These are phyloP conservation scores for Leguminivora glycinivorella DNA, from an alignment of 1,140 invertebrate species.

Conservation along the genomic window DNA sequence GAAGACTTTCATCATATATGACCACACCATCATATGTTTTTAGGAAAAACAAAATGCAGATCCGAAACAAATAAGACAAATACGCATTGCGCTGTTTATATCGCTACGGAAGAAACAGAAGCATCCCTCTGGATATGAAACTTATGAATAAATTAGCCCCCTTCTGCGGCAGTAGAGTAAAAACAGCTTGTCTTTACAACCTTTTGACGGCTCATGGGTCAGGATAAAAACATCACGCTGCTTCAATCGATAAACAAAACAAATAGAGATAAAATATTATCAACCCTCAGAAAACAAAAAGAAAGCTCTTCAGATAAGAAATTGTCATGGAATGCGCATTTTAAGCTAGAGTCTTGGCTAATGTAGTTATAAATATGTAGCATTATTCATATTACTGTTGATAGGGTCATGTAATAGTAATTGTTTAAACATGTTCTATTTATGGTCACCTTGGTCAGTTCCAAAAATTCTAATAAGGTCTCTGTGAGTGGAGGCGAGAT, in stretches of 20 bases:
- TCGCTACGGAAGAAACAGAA: neutral
- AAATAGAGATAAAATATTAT: slow-evolving; percentile 8
- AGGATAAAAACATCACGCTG: neutral
- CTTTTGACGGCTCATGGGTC: neutral
- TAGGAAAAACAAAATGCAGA: neutral
- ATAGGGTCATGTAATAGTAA: too few species aligned
- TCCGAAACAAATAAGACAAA: neutral
- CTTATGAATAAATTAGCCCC: neutral
- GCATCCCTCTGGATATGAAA: neutral
- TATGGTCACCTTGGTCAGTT: too few species aligned
- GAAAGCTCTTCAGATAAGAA: neutral
- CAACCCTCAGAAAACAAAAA: slow-evolving; percentile 1
- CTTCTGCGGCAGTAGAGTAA: neutral
- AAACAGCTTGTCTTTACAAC: neutral
- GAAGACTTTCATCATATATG: neutral
- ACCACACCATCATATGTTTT: neutral
- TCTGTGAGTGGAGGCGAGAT: neutral
- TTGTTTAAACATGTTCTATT: too few species aligned
- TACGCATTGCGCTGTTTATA: neutral
- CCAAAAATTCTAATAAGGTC: too few species aligned
- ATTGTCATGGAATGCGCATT: neutral
- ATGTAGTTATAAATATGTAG: too few species aligned
- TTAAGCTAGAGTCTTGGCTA: neutral
- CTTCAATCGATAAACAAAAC: slow-evolving; percentile 11
- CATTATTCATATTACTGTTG: too few species aligned